Evolutionary conservation across 2,797 vertebrate species (phyloP).

Genomic region (Gambusia yucatana): DNA sequence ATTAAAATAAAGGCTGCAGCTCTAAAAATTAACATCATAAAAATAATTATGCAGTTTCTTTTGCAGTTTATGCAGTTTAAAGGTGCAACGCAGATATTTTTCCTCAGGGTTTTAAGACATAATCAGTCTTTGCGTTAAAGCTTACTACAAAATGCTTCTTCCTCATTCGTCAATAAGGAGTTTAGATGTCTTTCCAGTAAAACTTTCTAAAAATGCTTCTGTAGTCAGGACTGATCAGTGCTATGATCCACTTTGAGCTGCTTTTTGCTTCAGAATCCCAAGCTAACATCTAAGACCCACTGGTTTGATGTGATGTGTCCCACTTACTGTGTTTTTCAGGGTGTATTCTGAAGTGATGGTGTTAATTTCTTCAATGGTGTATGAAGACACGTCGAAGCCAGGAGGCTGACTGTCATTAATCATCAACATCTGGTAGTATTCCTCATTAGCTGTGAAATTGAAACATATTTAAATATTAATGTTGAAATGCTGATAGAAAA

Average conservation of each 20-base stretch:
- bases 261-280: neutral
- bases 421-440: slow-evolving; percentile 93
- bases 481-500: neutral
- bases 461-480: neutral
- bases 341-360: slow-evolving; percentile 91
- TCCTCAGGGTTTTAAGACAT: too few relatives aligned
- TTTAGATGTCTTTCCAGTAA: neutral
- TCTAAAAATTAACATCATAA: too few relatives aligned
- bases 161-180: neutral
- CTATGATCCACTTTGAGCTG: neutral
- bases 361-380: slow-evolving; percentile 90
- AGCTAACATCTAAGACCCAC: neutral
- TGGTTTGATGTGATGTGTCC: neutral
- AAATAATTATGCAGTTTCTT: too few relatives aligned
- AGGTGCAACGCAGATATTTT: neutral
- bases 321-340: slow-evolving; percentile 88
- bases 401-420: slow-evolving; percentile 87
- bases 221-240: neutral
- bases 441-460: slow-evolving; percentile 87
- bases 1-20: too few relatives aligned
- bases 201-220: neutral
- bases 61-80: too few relatives aligned
- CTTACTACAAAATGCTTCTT: too few relatives aligned
- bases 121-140: too few relatives aligned
- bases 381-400: slow-evolving; percentile 86